A percentile compares a stretch with the other conserved stretches of the same genome.
These are phyloP conservation scores for Ellobius talpinus DNA, from an alignment of 2,113 vertebrate species.

Conservation along the genomic window DNA sequence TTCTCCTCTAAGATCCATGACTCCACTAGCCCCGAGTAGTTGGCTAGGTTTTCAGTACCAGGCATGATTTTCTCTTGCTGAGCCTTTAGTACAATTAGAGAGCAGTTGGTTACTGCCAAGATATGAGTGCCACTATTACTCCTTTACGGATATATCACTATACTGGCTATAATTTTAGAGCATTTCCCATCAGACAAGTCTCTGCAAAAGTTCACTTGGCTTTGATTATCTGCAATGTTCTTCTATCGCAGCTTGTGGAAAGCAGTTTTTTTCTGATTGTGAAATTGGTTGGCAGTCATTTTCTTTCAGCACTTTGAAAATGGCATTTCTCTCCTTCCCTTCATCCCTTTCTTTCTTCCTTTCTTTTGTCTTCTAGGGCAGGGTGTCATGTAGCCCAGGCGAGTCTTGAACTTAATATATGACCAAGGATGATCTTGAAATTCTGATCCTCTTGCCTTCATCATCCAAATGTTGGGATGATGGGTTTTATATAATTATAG, in stretches of 20 bases:
- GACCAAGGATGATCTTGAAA: not conserved
- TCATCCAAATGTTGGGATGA: not conserved
- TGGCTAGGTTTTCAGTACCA: not conserved
- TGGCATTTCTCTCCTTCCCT: not conserved
- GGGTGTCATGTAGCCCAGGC: not conserved
- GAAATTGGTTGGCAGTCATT: not conserved
- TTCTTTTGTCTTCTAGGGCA: not conserved
- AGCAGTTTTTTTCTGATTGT: not conserved
- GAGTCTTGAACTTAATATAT: not conserved
- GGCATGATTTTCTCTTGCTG: not conserved
- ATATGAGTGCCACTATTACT: not conserved
- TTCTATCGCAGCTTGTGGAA: conserved; percentile 6
- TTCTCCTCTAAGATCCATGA: not conserved
- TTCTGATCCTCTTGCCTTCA: not conserved
- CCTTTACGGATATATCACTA: too few relatives aligned
- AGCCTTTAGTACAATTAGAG: not conserved
- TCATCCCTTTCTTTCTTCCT: not conserved
- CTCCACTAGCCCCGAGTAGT: not conserved
- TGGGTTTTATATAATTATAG: too few relatives aligned
- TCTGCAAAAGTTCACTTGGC: not conserved
- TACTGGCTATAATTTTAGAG: not conserved
- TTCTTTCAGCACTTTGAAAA: not conserved
- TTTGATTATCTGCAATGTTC: not conserved
- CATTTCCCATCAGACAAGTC: not conserved
- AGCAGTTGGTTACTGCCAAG: not conserved